A percentile compares a stretch with the other conserved stretches of the same genome.
Evolutionary conservation across 2,888 invertebrate species (phyloP).

Genomic region (Julus scandinavius): DNA sequence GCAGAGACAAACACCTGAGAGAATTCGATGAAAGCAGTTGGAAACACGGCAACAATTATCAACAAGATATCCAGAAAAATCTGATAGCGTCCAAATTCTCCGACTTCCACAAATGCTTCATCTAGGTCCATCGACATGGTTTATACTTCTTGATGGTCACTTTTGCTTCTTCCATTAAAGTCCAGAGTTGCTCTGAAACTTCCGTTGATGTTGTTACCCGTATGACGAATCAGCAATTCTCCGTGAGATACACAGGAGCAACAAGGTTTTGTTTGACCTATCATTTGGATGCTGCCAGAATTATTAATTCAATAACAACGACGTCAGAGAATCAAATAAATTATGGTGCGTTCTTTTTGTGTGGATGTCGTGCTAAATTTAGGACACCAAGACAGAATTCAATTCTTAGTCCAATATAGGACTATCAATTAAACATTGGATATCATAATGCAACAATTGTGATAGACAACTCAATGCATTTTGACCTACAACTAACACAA

Average conservation of each 20-base stretch:
- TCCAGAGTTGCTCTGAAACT: neutral
- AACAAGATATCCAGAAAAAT: constrained; percentile 85
- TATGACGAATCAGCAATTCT: neutral
- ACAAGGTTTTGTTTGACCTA: neutral
- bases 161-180: neutral
- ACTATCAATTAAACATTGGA: too few relatives aligned
- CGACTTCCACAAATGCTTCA: constrained; percentile 78
- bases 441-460: too few relatives aligned
- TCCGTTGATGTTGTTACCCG: neutral
- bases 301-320: neutral
- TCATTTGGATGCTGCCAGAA: neutral
- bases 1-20: constrained; percentile 94
- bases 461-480: too few relatives aligned
- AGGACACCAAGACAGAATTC: too few relatives aligned
- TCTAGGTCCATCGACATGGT: constrained; percentile 53
- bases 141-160: neutral
- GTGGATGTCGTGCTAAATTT: too few relatives aligned
- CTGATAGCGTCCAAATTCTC: constrained; percentile 90
- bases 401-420: too few relatives aligned
- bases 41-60: constrained; percentile 87
- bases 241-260: neutral
- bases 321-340: constrained; percentile 17
- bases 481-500: too few relatives aligned
- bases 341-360: neutral
- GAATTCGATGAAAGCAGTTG: constrained; percentile 91